A percentile compares a stretch with the other conserved stretches of the same genome.
phyloP scores from a whole-genome alignment of 1,140 invertebrate genomes.

The Papilio xuthus region DNA sequence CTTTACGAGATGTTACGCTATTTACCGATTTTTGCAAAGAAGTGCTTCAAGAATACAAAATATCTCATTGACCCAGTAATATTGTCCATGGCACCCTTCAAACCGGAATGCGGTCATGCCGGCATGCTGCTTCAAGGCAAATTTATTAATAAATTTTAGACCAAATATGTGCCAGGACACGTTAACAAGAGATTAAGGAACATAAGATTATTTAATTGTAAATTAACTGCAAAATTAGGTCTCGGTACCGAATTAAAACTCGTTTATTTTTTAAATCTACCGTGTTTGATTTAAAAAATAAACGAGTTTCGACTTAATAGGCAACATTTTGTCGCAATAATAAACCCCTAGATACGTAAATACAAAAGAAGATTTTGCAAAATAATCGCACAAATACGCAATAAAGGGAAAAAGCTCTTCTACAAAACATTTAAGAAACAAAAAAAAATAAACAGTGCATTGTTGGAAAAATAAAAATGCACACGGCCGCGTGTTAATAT shows the following conservation, averaged over 20 bases:
- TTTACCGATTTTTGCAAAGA: not conserved
- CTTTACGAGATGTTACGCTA: not conserved
- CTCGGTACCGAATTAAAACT: not conserved
- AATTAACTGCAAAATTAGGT: not conserved
- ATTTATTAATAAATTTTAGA: constrained; percentile 11
- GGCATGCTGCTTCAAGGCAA: not conserved
- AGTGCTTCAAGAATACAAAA: not conserved
- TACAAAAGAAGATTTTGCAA: constrained; percentile 6
- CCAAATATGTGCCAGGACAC: not conserved
- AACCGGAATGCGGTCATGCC: constrained; percentile 7
- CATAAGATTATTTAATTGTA: not conserved
- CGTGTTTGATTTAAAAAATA: not conserved
- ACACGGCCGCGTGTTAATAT: constrained; percentile 36
- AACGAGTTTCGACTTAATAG: not conserved
- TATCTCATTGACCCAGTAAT: constrained; percentile 9
- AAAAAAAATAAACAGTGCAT: constrained; percentile 25
- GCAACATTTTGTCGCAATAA: not conserved
- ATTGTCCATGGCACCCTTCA: not conserved
- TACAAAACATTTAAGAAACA: constrained; percentile 20
- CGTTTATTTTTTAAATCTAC: too few relatives aligned
- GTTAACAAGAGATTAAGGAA: not conserved
- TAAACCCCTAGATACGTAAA: not conserved
- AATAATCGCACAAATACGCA: constrained; percentile 14
- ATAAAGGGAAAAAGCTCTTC: not conserved
- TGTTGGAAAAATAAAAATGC: constrained; percentile 21